Base-by-base conservation (phyloP, 2,797 vertebrate species). In the Tokudaia muenninki region DNA sequence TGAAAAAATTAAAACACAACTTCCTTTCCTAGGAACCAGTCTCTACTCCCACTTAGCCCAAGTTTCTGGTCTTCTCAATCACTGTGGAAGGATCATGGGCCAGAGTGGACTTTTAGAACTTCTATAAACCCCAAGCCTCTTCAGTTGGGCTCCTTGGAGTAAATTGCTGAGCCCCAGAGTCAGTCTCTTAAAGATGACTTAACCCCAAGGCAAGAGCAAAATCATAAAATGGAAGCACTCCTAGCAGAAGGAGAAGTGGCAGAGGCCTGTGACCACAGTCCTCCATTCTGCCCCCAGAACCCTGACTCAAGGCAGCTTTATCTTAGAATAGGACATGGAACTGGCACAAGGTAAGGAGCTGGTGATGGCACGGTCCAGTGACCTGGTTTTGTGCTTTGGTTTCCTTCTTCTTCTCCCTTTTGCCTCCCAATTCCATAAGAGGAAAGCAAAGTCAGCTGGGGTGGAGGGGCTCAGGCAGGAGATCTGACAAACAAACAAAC, bases 131-230 rank as follows among this genome's bases (percentile, higher is more conserved):
- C n/a, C 34, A 37, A 31, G 29, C 34, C 34, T 50, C 44, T 37
- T 24, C 14, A 34, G 55, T 77, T 55, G 19, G 37, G 11, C 77
- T 55, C n/a, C 82, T 50, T 37, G 4, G 67, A n/a, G 50, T 26
- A 87, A 90, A 75, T 19, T n/a, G 7, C 24, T 47, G 19, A 75
- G 31, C 44, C 61, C 67, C 75, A 77, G 63, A 94, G 17, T 79
- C 26, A 75, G n/a, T 29, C 57, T 95, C 87, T 92, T 93, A 87
- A 83, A 87, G 75, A 34, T 47, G 26, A 37, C 19, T 47, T 52
- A 57, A 72, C 31, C 50, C 41, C 67, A 50, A 13, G 8, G 22
- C 75, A 50, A 94, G 57, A 31, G 19, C 14, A 75, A 37, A 44
- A 41, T 3, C 37, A 31, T 57, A 44, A 90, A 89, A 81, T 77